These are phyloP conservation scores for Cyanoliseus patagonus DNA, from an alignment of 2,113 vertebrate species.

Conservation along the genomic window DNA sequence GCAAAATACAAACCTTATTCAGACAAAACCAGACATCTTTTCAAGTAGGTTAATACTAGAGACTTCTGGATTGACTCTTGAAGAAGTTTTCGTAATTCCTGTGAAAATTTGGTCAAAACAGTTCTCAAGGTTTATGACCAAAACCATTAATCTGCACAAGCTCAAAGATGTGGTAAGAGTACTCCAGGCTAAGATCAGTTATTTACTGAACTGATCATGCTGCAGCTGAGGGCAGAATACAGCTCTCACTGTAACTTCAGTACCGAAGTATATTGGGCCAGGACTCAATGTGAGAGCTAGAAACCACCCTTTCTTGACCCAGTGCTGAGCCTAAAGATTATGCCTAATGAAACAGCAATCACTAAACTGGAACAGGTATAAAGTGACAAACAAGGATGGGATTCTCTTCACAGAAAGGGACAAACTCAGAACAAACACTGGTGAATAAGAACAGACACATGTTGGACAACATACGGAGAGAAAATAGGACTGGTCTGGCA, in stretches of 20 bases:
- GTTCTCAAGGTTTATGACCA: neutral
- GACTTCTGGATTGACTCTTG: neutral
- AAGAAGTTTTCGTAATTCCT: neutral
- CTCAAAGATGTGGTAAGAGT: neutral
- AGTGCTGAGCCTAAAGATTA: neutral
- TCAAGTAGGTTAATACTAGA: neutral
- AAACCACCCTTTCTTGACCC: neutral
- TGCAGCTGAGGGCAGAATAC: neutral
- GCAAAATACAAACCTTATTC: neutral
- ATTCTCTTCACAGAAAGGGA: neutral
- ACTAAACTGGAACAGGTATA: neutral
- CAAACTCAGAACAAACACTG: neutral
- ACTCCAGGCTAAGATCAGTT: neutral
- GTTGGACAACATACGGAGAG: neutral
- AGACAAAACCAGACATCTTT: neutral
- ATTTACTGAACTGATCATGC: neutral
- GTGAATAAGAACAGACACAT: neutral
- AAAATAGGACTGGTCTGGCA: neutral
- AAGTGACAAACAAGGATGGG: neutral
- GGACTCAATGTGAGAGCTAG: neutral
- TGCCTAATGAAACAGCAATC: rapidly evolving
- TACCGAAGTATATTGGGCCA: neutral
- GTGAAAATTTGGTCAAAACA: neutral
- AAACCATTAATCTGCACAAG: neutral
- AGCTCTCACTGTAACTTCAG: neutral